Evolutionary conservation across 2,888 invertebrate species (phyloP).

Genomic region (Tiphia femorata): DNA sequence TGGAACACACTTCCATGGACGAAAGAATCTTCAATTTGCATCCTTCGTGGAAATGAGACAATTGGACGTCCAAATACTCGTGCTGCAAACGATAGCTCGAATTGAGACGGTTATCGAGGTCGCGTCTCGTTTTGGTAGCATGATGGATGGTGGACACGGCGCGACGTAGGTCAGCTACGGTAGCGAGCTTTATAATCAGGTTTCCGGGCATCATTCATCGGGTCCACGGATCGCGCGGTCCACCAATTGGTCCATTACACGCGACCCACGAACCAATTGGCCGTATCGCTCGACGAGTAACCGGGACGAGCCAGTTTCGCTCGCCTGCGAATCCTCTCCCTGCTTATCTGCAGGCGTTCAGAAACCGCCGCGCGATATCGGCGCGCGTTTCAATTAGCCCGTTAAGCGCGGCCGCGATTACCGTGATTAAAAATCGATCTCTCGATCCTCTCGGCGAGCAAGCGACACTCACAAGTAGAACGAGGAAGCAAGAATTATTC

Average conservation of each 20-base stretch:
- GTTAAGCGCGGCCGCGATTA: no score
- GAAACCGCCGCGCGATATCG: not conserved
- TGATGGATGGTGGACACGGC: slow-evolving; percentile 3
- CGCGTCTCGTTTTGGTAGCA: not conserved
- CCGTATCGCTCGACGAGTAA: slow-evolving; percentile 46
- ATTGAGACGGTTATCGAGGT: no score
- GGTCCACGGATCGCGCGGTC: slow-evolving; percentile 17
- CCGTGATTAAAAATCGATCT: no score
- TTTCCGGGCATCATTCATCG: slow-evolving; percentile 48
- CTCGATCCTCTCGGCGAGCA: no score
- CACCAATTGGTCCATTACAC: slow-evolving; percentile 62
- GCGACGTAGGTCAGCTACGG: not conserved
- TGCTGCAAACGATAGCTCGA: no score
- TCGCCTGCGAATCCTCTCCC: not conserved
- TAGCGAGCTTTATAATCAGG: slow-evolving; percentile 58
- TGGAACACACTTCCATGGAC: no score
- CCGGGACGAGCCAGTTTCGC: slow-evolving; percentile 13
- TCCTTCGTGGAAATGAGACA: no score
- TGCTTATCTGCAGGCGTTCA: not conserved
- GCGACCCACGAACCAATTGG: slow-evolving; percentile 58
- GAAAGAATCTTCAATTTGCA: no score
- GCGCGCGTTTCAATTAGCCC: not conserved
- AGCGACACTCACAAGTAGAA: no score
- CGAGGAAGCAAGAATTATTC: no score
- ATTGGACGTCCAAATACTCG: no score